Evolutionary conservation across 2,888 invertebrate genomes (phyloP), one percentile per base, ranked within the genome.

Genomic region (Tachina grossa): DNA sequence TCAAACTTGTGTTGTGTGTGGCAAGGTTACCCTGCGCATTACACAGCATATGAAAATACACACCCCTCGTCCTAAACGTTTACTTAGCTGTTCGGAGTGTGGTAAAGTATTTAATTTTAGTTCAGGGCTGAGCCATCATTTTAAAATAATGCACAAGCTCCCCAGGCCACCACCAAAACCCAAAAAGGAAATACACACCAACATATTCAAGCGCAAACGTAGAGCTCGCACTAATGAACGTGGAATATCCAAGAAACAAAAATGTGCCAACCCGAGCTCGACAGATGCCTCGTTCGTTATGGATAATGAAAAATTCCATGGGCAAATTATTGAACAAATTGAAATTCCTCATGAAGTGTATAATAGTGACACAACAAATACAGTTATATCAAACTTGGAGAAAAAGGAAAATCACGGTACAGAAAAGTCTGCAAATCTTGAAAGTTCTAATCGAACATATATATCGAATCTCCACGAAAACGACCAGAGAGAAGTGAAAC

Each of bases 11-110:
- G 88, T 88, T 1, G 88, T 88, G 2, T 88, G 88, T 31, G 88
- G 88, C 6, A 88, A 88, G 69, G 71, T 87, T 14, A 88, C 88
- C 0, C 59, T 87, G 13, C 87, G 88, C n/a, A 87, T 88, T 55
- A 87, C 88, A 9, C 88, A 88, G 16, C 88, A 88, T 66, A 88
- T 88, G 88, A 88, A 88, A 78, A 88, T 87, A 9, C 88, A 88
- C 77, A 87, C 87, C 9, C 88, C 88, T 6, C 85, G 88, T 0
- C 88, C 88, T 0, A 87, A 86, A 57, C 86, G 87, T 22, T 51
- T 88, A 45, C 79, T 87, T 3, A 84, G 79, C n/a, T 88, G 88
- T 77, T 84, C 87, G 0, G 86, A 83, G 11, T 88, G 88, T 77
- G 88, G 87, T 6, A 88, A 88, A 84, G 83, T 87, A 8, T 88